Evolutionary conservation across 2,113 vertebrate genomes (phyloP), one percentile per base, ranked within the genome.

Genomic region (Cygnus atratus): DNA sequence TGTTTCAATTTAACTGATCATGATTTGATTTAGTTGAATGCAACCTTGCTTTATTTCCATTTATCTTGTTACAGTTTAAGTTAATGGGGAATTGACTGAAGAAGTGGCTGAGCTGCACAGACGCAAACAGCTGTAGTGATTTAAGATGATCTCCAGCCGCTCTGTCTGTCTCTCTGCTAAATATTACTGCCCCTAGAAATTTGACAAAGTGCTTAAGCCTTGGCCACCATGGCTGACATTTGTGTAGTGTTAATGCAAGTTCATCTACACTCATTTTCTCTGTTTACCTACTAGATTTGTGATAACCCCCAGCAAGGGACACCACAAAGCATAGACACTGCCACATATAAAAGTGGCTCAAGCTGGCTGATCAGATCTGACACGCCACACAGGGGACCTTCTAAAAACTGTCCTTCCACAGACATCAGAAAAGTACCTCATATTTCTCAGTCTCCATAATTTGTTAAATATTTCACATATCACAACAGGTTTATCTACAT

Each of bases 71-170:
- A 94, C 67, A 55, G 41, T 58, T 86, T 74, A 78, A 91, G 88
- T 80, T 90, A 87, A 94, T 67, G 76, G 76, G 63, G 92, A 96
- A 95, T 46, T 87, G 82, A 88, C 87, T 90, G 74, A 80, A 94
- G 82, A n/a, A 80, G 86, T 94, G 94, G 90, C 94, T 95, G 88
- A 92, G 88, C 90, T 84, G 91, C 86, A 81, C 17, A 44, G 63
- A 93, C 83, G 79, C 71, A 44, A 92, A 86, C 92, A 95, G 88
- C 90, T 96, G 96, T 2, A 73, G 86, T 3, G 13, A 84, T 85
- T 94, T 77, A 76, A 92, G 95, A 90, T 50, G n/a, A 25, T 90
- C 92, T 95, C 88, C 95, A 96, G 92, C 85, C 93, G 90, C 83
- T 95, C 72, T 2, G 26, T 44, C 83, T 88, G 48, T 74, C 41